Evolutionary conservation across 2,797 vertebrate species (phyloP), one percentile per base, ranked within the genome.

Genomic region (Galagoides demidoff): DNA sequence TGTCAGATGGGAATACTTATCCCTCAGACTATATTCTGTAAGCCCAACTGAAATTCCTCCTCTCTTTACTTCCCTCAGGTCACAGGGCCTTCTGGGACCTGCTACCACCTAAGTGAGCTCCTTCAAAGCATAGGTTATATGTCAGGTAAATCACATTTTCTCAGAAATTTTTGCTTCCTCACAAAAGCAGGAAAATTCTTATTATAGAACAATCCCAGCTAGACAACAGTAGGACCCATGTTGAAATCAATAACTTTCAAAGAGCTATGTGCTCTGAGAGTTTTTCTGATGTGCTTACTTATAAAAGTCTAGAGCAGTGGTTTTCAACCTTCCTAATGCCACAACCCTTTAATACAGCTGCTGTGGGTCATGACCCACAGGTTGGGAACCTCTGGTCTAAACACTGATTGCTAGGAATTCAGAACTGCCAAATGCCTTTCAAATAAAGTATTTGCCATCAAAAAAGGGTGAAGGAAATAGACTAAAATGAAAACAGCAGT

Each of bases 81-180:
- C 77, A 86, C 31, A 66, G 61, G 5, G 55, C 19, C 59, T 49
- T 22, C 23, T 55, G n/a, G 68, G 43, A 90, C 11, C 73, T 92
- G 27, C 63, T 25, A 31, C 55, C 77, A 74, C 31, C 52, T 94
- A 77, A 45, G 19, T n/a, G n/a, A 94, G 64, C 8, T 70, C 57
- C 94, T 85, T 63, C n/a, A 45, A 79, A 74, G 31, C 12, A 83
- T 34, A 73, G 23, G 85, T 17, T 64, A 77, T 13, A 59, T 59
- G 17, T 37, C 45, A 90, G 45, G 66, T 22, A 10, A 77, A 77
- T 57, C 39, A 90, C 11, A 11, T 57, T 82, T 82, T 89, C 77
- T 83, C 68, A 92, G 31, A 82, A 77, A 16, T 23, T 59, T 88
- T 77, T 85, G 87, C 39, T 92, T 74, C 61, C 81, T 95, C 55